Conservation (phyloP, 2,888 invertebrate genomes). For the Galerucella pusilla region DNA sequence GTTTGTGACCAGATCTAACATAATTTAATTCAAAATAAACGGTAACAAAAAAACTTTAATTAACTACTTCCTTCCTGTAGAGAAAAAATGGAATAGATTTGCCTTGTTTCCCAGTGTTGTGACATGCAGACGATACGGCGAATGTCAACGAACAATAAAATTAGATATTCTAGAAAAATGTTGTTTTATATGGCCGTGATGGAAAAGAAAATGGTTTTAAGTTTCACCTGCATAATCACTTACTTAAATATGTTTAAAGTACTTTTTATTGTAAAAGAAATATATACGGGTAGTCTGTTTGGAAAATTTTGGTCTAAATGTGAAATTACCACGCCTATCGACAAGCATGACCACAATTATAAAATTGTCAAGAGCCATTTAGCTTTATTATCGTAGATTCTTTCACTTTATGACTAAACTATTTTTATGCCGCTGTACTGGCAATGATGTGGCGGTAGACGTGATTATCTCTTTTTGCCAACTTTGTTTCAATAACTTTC, state of each 20-base stretch:
- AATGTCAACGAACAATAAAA: constrained; percentile 36
- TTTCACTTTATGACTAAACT: no score
- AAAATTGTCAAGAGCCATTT: no score
- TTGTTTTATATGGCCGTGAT: constrained; percentile 15
- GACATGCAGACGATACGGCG: constrained; percentile 33
- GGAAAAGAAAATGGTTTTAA: constrained; percentile 2
- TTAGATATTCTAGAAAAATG: constrained; percentile 28
- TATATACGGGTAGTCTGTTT: no score
- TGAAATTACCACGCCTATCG: no score
- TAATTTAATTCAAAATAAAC: constrained; percentile 49
- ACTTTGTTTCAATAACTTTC: no score
- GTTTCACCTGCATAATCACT: not conserved
- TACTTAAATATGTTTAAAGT: not conserved
- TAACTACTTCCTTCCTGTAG: constrained; percentile 51
- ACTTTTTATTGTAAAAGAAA: not conserved
- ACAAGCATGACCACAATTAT: no score
- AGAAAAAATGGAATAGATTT: constrained; percentile 28
- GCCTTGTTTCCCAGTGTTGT: constrained; percentile 33
- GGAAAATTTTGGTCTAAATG: no score
- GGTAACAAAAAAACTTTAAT: constrained; percentile 48
- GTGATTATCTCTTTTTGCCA: no score
- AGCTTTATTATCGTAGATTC: no score
- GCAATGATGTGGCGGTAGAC: no score
- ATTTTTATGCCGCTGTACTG: no score
- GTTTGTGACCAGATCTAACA: constrained; percentile 50